Conservation (phyloP, 2,113 vertebrate genomes). For the Chitala chitala region DNA sequence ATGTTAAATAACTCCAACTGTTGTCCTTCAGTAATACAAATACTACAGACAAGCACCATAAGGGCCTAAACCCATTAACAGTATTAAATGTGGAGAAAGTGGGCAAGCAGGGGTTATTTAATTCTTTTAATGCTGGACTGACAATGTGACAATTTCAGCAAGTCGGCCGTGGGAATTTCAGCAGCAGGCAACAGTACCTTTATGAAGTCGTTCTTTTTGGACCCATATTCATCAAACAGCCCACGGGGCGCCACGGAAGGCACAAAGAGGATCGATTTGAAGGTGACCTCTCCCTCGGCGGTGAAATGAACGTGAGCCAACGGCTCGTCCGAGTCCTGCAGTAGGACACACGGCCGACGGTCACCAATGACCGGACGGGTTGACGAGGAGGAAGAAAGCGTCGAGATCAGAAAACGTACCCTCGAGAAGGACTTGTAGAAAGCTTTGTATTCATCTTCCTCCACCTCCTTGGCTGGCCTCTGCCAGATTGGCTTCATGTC, state of each 20-base stretch:
- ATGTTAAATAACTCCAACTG: no score
- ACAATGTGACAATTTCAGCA: no score
- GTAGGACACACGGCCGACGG: no score
- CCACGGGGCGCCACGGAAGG: constrained; percentile 89
- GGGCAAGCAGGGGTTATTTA: no score
- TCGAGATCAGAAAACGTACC: constrained; percentile 51
- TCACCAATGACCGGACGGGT: no score
- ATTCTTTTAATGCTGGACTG: no score
- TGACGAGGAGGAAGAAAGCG: no score
- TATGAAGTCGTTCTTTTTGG: constrained; percentile 96
- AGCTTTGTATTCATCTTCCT: constrained; percentile 93
- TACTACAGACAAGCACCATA: no score
- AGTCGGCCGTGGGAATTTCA: no score
- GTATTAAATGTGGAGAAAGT: no score
- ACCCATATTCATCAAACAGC: constrained; percentile 95
- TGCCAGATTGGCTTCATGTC: constrained; percentile 99
- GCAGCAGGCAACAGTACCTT: constrained; percentile 83
- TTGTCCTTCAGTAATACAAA: no score
- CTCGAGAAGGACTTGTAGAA: constrained; percentile 98
- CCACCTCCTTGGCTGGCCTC: constrained; percentile 90
- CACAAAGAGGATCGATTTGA: constrained; percentile 94
- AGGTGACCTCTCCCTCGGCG: constrained; percentile 96
- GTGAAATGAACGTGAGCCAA: constrained; percentile 92
- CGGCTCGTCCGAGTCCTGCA: constrained; percentile 86
- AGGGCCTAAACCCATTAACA: no score